These are phyloP conservation scores for Nesidiocoris tenuis DNA, from an alignment of 2,888 invertebrate species.

Conservation along the genomic window DNA sequence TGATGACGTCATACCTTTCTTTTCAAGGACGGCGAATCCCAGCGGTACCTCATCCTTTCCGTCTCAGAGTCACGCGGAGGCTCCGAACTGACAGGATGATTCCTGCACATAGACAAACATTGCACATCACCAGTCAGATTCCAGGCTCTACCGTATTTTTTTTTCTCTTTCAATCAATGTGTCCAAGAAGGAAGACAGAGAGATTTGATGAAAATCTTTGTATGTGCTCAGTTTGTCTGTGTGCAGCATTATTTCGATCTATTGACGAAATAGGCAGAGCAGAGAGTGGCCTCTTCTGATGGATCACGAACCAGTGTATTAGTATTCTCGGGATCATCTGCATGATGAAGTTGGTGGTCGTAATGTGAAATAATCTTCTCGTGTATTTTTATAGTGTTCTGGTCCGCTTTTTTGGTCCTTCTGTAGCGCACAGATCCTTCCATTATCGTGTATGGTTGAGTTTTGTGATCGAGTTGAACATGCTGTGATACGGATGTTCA, in stretches of 20 bases:
- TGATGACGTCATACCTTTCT: conserved; percentile 25
- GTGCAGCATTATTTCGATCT: conserved; percentile 45
- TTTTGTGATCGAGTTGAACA: conserved; percentile 31
- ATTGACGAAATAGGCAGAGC: conserved; percentile 7
- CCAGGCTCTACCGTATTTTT: conserved; percentile 35
- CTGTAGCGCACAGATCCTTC: conserved; percentile 22
- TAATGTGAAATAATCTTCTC: conserved; percentile 24
- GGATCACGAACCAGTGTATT: neutral
- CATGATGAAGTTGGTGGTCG: neutral
- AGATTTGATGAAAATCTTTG: conserved; percentile 40
- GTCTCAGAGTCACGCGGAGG: conserved; percentile 31
- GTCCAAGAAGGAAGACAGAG: conserved; percentile 26
- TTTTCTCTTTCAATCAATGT: conserved; percentile 40
- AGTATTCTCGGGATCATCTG: conserved; percentile 12
- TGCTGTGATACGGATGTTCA: conserved; percentile 24
- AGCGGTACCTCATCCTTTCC: conserved; percentile 36
- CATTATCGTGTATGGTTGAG: conserved; percentile 12
- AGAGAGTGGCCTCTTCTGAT: conserved; percentile 9
- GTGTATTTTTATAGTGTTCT: conserved; percentile 22
- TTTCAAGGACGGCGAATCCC: conserved; percentile 21
- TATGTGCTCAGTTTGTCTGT: conserved; percentile 49
- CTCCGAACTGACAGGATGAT: conserved; percentile 33
- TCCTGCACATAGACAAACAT: conserved; percentile 59
- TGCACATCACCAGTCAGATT: conserved; percentile 44
- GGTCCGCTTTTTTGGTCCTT: conserved; percentile 13